phyloP scores from a whole-genome alignment of 2,797 vertebrate species.

The Oryzias sinensis region DNA sequence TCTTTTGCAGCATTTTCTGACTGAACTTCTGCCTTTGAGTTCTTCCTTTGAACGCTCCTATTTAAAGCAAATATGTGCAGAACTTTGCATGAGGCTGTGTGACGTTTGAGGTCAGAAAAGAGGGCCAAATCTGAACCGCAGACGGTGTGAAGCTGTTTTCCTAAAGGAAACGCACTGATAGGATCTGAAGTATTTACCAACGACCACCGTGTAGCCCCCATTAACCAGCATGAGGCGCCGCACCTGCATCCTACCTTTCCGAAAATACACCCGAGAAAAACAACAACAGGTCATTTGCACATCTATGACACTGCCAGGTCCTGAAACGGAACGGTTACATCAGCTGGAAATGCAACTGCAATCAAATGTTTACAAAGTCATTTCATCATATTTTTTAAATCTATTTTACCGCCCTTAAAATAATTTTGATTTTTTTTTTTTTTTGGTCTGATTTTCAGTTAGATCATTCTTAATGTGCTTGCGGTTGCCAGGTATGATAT shows the following conservation, averaged over 20 bases:
- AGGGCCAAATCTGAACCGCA: conserved; percentile 2
- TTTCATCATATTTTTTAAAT: too few species aligned
- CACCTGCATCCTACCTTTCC: conserved; percentile 48
- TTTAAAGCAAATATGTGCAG: neutral
- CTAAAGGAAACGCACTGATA: conserved; percentile 37
- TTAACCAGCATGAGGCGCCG: conserved; percentile 58
- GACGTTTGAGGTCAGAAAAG: neutral
- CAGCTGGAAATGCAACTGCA: too few species aligned
- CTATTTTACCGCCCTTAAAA: too few species aligned
- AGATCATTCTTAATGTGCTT: too few species aligned
- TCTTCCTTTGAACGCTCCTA: neutral
- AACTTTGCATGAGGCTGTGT: neutral
- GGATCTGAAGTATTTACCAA: conserved; percentile 38
- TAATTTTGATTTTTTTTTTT: too few species aligned
- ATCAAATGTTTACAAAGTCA: too few species aligned
- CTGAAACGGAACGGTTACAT: too few species aligned
- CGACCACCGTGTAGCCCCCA: conserved; percentile 49
- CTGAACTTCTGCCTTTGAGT: conserved; percentile 24
- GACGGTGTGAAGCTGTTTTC: conserved; percentile 27
- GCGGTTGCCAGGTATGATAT: too few species aligned
- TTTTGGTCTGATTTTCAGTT: too few species aligned
- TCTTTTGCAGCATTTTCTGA: conserved; percentile 29
- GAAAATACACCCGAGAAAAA: too few species aligned
- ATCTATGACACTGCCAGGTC: too few species aligned
- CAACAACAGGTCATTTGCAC: too few species aligned